Evolutionary conservation across 2,888 invertebrate species (phyloP).

Genomic region (Galeruca laticollis): DNA sequence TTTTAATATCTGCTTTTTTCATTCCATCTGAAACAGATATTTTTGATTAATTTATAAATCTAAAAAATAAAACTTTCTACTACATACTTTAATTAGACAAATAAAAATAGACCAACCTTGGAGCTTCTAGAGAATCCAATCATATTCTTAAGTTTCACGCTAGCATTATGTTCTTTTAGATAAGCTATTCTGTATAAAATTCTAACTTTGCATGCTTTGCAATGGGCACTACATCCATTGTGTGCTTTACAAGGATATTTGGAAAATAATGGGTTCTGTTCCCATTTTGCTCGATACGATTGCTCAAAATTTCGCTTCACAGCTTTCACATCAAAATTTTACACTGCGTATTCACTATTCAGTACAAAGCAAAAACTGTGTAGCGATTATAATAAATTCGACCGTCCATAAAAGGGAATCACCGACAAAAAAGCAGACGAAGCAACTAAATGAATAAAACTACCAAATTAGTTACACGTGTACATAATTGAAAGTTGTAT

Average conservation of each 20-base stretch:
- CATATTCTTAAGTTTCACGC: slow-evolving; percentile 21
- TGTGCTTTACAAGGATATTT: slow-evolving; percentile 33
- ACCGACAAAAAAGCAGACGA: slow-evolving; percentile 19
- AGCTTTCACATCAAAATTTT: slow-evolving; percentile 13
- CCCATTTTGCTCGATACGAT: slow-evolving; percentile 27
- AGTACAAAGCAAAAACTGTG: too few relatives aligned
- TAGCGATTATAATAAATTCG: too few relatives aligned
- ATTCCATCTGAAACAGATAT: slow-evolving; percentile 14
- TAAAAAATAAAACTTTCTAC: slow-evolving; percentile 33
- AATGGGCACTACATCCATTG: slow-evolving; percentile 35
- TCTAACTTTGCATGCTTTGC: slow-evolving; percentile 38
- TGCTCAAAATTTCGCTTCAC: slow-evolving; percentile 22
- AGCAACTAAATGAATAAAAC: slow-evolving; percentile 18
- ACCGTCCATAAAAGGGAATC: slow-evolving; percentile 10
- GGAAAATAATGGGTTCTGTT: slow-evolving; percentile 34
- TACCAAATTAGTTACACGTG: slow-evolving; percentile 18
- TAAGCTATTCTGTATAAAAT: slow-evolving; percentile 32
- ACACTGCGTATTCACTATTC: background rate
- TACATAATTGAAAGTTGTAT: too few relatives aligned
- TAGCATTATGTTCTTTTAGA: slow-evolving; percentile 31
- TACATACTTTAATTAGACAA: slow-evolving; percentile 28
- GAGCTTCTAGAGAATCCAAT: slow-evolving; percentile 29
- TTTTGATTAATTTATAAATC: slow-evolving; percentile 36
- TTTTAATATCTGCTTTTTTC: slow-evolving; percentile 41
- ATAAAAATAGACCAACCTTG: slow-evolving; percentile 35